These are phyloP conservation scores for Chloropsis hardwickii DNA, from an alignment of 2,113 vertebrate species.

Conservation along the genomic window DNA sequence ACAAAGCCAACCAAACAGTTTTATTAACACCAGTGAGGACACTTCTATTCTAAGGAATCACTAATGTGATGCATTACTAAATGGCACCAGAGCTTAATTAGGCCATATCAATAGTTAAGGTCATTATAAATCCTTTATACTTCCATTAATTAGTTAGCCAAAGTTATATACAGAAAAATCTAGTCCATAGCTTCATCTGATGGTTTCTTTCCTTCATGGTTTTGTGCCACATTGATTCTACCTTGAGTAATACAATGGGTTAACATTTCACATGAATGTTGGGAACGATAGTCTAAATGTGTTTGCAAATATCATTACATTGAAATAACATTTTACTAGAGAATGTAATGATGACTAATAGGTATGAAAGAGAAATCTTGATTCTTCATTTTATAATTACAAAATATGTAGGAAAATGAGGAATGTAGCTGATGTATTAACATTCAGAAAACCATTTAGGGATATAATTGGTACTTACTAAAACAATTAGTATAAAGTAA, in stretches of 20 bases:
- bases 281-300: not conserved
- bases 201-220: not conserved
- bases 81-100: not conserved
- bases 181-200: not conserved
- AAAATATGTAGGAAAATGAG: not conserved
- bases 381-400: constrained; percentile 14
- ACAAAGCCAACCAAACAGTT: not conserved
- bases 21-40: not conserved
- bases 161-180: not conserved
- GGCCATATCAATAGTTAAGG: not conserved
- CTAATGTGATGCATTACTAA: not conserved
- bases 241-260: not conserved
- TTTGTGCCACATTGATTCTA: not conserved
- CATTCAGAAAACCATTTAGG: constrained; percentile 8
- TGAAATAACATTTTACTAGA: not conserved
- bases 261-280: not conserved
- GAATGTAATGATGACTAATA: not conserved
- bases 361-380: not conserved
- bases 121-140: not conserved
- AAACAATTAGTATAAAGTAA: constrained; percentile 31
- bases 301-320: not conserved
- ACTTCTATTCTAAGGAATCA: not conserved
- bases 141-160: not conserved
- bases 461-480: constrained; percentile 39
- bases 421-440: not conserved